phyloP scores from a whole-genome alignment of 2,113 vertebrate species.

The Myxocyprinus asiaticus region DNA sequence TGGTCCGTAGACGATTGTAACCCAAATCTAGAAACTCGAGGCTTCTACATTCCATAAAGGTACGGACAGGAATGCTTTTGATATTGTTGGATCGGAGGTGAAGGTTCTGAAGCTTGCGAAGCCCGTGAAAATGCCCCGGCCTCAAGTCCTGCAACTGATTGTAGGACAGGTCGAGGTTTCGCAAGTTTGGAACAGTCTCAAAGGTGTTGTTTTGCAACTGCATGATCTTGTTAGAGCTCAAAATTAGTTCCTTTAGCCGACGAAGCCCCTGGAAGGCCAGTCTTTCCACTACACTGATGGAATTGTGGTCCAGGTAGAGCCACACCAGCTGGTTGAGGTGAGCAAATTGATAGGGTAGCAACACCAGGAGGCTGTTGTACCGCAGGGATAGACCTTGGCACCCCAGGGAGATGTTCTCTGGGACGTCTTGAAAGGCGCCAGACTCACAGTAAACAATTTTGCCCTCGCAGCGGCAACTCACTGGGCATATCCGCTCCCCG shows the following conservation, averaged over 20 bases:
- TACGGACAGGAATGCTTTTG: slow-evolving; percentile 83
- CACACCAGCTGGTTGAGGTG: slow-evolving; percentile 95
- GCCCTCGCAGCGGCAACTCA: slow-evolving; percentile 91
- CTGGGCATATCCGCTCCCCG: slow-evolving; percentile 89
- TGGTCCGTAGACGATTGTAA: slow-evolving; percentile 90
- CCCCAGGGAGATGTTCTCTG: slow-evolving; percentile 89
- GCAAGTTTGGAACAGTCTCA: slow-evolving; percentile 88
- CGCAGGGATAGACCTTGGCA: slow-evolving; percentile 93
- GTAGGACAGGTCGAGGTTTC: slow-evolving; percentile 94
- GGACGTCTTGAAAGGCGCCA: slow-evolving; percentile 87
- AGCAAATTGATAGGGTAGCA: slow-evolving; percentile 90
- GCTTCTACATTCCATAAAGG: slow-evolving; percentile 94
- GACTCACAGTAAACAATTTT: slow-evolving; percentile 98
- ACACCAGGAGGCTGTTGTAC: slow-evolving; percentile 90
- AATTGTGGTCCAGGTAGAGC: slow-evolving; percentile 97
- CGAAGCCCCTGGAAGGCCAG: slow-evolving; percentile 92
- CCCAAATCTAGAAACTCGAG: slow-evolving; percentile 94
- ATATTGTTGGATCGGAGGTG: slow-evolving; percentile 91
- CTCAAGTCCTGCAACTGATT: slow-evolving; percentile 90
- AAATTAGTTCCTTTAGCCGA: slow-evolving; percentile 92
- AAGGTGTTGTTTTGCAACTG: slow-evolving; percentile 90
- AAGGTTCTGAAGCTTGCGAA: slow-evolving; percentile 90
- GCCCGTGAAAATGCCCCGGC: slow-evolving; percentile 88
- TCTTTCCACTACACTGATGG: slow-evolving; percentile 84
- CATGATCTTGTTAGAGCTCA: slow-evolving; percentile 93